Percentiles rank a stretch among this genome's conserved stretches.
phyloP scores from a whole-genome alignment of 2,888 invertebrate genomes.

The Conistra vaccinii region DNA sequence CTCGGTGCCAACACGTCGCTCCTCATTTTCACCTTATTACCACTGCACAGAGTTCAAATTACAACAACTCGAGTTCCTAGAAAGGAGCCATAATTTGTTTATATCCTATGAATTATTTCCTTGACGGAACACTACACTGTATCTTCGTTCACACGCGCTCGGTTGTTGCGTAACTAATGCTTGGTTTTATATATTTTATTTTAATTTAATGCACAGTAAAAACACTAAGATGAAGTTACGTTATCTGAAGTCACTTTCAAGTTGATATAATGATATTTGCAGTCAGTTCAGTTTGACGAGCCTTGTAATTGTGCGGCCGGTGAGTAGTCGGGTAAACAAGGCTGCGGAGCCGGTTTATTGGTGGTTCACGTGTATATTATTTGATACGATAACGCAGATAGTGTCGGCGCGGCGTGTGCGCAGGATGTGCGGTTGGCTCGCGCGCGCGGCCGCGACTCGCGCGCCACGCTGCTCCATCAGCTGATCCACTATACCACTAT shows the following conservation, averaged over 20 bases:
- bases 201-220: conserved; percentile 40
- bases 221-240: conserved; percentile 46
- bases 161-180: conserved; percentile 59
- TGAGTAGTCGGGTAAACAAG: conserved; percentile 78
- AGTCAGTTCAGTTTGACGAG: conserved; percentile 69
- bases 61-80: conserved; percentile 58
- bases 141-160: conserved; percentile 63
- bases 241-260: conserved; percentile 49
- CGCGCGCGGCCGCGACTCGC: conserved; percentile 59
- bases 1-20: conserved; percentile 89
- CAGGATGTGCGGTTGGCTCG: conserved; percentile 61
- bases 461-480: conserved; percentile 76
- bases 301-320: conserved; percentile 69
- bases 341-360: conserved; percentile 75
- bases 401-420: conserved; percentile 66
- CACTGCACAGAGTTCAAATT: conserved; percentile 73
- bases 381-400: conserved; percentile 72
- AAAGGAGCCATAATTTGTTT: conserved; percentile 70
- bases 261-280: conserved; percentile 51
- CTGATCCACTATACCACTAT: conserved; percentile 89
- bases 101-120: conserved; percentile 64
- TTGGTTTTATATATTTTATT: conserved; percentile 27
- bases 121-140: conserved; percentile 63
- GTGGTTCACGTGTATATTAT: conserved; percentile 77
- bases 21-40: conserved; percentile 82